These are phyloP conservation scores for Melanerpes aurifrons DNA, from an alignment of 2,113 vertebrate species.

Conservation along the genomic window DNA sequence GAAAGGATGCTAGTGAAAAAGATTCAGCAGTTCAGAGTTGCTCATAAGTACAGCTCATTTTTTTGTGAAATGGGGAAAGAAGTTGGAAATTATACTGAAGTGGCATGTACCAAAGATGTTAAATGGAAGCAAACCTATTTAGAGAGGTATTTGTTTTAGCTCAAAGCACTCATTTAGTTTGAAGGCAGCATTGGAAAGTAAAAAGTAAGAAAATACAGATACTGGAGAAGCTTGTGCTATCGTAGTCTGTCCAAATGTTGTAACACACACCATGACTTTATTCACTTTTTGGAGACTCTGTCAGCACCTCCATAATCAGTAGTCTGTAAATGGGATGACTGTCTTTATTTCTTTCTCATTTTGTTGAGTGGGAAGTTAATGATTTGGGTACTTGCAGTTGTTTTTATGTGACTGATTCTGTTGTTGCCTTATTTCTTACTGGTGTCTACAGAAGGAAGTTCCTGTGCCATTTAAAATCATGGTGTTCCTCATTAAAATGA, in stretches of 20 bases:
- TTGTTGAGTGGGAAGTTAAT: background rate
- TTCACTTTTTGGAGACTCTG: slow-evolving; percentile 5
- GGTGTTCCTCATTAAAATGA: background rate
- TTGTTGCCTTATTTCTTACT: background rate
- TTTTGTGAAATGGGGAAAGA: background rate
- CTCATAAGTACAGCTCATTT: background rate
- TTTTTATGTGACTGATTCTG: background rate
- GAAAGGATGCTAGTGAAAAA: slow-evolving; percentile 1
- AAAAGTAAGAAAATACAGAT: slow-evolving; percentile 15
- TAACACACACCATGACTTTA: background rate
- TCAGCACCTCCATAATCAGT: slow-evolving; percentile 25
- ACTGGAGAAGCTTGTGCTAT: background rate
- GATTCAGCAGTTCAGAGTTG: background rate
- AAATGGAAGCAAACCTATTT: slow-evolving; percentile 14
- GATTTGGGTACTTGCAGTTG: slow-evolving; percentile 2
- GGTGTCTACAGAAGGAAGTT: background rate
- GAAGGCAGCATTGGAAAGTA: background rate
- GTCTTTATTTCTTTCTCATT: slow-evolving; percentile 30
- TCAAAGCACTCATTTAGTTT: background rate
- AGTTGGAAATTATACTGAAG: background rate
- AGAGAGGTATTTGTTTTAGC: background rate
- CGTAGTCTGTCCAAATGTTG: background rate
- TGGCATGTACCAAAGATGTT: background rate
- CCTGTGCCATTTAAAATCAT: background rate
- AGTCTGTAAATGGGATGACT: slow-evolving; percentile 4